These are phyloP conservation scores for Carettochelys insculpta DNA, from an alignment of 2,113 vertebrate genomes.

Conservation along the genomic window DNA sequence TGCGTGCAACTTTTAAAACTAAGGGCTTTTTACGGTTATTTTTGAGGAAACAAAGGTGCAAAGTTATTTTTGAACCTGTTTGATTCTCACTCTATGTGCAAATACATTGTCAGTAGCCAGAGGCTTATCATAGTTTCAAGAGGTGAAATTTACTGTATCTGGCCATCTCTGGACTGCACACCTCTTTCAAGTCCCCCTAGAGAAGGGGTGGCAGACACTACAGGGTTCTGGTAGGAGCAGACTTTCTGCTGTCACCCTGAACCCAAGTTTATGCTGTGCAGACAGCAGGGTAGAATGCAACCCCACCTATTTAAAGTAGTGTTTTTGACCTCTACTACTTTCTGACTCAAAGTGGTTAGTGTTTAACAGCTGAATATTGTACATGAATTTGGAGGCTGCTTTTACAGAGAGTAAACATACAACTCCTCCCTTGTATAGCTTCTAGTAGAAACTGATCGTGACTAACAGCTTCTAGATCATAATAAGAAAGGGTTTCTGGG, in stretches of 20 bases:
- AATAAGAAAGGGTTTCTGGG: background rate
- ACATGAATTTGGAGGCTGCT: background rate
- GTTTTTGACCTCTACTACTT: background rate
- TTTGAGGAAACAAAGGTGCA: background rate
- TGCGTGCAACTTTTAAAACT: background rate
- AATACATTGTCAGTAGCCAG: background rate
- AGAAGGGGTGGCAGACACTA: background rate
- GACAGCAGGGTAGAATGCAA: background rate
- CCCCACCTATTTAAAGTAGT: background rate
- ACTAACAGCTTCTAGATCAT: background rate
- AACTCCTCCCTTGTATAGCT: background rate
- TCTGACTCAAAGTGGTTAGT: background rate
- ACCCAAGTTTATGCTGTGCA: background rate
- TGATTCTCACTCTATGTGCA: background rate
- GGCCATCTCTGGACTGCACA: background rate
- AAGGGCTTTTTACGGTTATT: background rate
- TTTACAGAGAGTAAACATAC: background rate
- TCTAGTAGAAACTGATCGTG: background rate
- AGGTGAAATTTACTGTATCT: background rate
- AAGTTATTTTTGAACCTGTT: background rate
- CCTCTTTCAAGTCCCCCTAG: background rate
- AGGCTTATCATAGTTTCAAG: too few species aligned
- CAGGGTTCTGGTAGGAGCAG: background rate
- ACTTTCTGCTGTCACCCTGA: background rate
- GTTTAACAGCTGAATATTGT: background rate